Base-by-base conservation (phyloP, 2,888 invertebrate genomes). In the Thecophora atra region DNA sequence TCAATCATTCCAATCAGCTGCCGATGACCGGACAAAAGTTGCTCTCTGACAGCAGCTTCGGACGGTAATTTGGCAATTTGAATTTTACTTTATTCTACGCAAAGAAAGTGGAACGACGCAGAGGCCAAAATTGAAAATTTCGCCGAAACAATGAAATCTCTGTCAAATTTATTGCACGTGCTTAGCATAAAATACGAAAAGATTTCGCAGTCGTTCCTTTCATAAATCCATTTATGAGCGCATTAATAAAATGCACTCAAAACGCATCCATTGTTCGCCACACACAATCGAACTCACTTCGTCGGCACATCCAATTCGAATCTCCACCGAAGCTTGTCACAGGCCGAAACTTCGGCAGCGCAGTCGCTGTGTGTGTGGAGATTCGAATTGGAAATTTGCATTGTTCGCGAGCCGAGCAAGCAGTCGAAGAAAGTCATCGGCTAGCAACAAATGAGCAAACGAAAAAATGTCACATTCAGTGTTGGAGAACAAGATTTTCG, bases 131-230 rank as follows among this genome's bases (percentile, higher is more conserved):
- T n/a, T n/a, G n/a, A n/a, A n/a, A n/a, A n/a, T 54, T 11, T 21
- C 24, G 6, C 54, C 54, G 54, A 19, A 54, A 54, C 8, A 19
- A 54, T 13, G 54, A 72, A 74, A 76, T 76, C 75, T 74, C 76
- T 76, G 83, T 83, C 80, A 77, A 76, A 78, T 78, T 81, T 81
- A 81, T 82, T 80, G 78, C 80, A 24, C 81, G 80, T 82, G 82
- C 82, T 82, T 83, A 82, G 73, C 78, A 77, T 81, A 82, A 83
- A 78, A 82, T 82, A 83, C 82, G 81, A 80, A 51, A n/a, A 76
- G 77, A 73, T 67, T 76, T 75, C 69, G 73, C 73, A 44, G 75
- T 80, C n/a, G n/a, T n/a, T n/a, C 81, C 80, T 81, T 82, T 79
- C 82, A 80, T 81, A 81, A 82, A 79, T 79, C 77, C 76, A 68